These are phyloP conservation scores for Phortica okadai DNA, from an alignment of 2,888 invertebrate species.

Conservation along the genomic window DNA sequence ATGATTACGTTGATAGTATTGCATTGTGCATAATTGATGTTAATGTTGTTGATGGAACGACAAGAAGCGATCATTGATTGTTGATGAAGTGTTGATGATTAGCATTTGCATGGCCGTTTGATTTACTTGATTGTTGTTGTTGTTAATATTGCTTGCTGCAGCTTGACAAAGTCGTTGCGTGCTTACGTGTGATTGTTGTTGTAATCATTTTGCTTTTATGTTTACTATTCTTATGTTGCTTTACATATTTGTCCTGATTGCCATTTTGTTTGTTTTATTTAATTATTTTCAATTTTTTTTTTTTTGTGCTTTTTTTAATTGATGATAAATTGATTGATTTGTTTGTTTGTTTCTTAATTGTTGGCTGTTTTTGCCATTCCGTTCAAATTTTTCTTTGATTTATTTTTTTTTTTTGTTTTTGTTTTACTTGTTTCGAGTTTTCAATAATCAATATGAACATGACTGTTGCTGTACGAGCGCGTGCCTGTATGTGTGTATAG, in stretches of 20 bases:
- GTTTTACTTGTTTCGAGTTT: conserved; percentile 15
- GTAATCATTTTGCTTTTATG: background rate
- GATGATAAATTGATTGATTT: background rate
- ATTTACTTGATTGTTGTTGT: no score
- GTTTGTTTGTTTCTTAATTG: background rate
- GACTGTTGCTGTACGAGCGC: background rate
- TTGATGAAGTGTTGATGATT: no score
- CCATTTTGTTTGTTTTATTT: background rate
- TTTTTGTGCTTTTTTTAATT: background rate
- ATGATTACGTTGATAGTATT: no score
- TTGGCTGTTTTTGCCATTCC: background rate
- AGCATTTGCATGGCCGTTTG: no score
- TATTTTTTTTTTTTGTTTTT: conserved; percentile 27
- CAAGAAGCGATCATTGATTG: no score
- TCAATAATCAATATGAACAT: background rate
- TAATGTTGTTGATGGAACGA: no score
- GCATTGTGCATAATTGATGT: no score
- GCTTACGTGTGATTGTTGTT: no score
- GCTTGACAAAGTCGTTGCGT: no score
- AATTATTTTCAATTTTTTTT: background rate
- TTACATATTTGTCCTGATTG: background rate
- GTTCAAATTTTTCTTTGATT: background rate
- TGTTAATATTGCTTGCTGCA: no score
- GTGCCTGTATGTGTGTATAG: conserved; percentile 25
- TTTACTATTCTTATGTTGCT: background rate